phyloP scores from a whole-genome alignment of 1,140 invertebrate genomes.

The Asbolus verrucosus region DNA sequence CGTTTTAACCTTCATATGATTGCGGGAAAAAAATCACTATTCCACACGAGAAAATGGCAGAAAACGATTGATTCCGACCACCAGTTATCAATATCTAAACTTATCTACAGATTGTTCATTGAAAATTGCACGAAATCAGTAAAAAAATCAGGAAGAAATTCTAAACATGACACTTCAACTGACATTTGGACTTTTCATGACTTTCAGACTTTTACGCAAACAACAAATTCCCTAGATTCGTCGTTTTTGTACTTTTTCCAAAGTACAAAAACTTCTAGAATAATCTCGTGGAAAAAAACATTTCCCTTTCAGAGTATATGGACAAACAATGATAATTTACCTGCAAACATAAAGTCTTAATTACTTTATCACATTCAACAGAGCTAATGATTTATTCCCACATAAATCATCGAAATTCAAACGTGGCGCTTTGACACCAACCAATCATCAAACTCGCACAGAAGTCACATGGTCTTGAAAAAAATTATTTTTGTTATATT shows the following conservation, averaged over 20 bases:
- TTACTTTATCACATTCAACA: no score
- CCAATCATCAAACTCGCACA: not conserved
- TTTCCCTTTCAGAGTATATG: no score
- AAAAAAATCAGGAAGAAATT: not conserved
- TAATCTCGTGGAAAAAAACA: not conserved
- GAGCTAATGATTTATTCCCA: no score
- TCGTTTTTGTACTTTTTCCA: no score
- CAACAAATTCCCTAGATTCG: slow-evolving; percentile 2
- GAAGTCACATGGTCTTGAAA: not conserved
- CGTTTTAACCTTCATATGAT: slow-evolving; percentile 39
- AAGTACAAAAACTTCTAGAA: not conserved
- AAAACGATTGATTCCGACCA: not conserved
- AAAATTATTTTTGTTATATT: no score
- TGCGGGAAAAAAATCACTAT: not conserved
- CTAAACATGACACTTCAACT: slow-evolving; percentile 19
- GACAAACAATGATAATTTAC: no score
- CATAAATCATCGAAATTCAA: not conserved
- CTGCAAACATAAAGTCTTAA: no score
- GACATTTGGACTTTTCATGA: slow-evolving; percentile 3
- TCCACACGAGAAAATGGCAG: not conserved
- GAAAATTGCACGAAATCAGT: slow-evolving; percentile 16
- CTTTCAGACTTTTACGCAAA: not conserved
- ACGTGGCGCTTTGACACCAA: not conserved
- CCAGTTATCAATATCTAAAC: not conserved
- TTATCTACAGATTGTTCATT: slow-evolving; percentile 15